Evolutionary conservation across 1,140 invertebrate species (phyloP).

Genomic region (Drosophila ercepeae): DNA sequence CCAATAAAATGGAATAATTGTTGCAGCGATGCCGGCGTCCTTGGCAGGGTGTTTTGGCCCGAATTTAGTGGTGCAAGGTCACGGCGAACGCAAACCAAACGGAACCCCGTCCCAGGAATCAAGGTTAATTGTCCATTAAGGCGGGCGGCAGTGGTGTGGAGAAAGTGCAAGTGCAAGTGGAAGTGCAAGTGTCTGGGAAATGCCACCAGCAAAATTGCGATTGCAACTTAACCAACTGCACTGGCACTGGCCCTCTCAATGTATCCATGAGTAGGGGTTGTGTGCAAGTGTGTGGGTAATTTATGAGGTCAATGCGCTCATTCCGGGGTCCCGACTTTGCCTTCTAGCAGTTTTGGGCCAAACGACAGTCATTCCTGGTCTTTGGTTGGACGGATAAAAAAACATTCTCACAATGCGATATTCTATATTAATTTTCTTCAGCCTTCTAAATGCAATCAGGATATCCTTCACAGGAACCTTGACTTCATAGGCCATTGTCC

Average conservation of each 20-base stretch:
- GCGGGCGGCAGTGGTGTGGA: constrained; percentile 32
- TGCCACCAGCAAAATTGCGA: constrained; percentile 45
- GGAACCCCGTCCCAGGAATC: constrained; percentile 54
- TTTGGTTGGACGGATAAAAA: constrained; percentile 5
- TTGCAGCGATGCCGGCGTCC: constrained; percentile 38
- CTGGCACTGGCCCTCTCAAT: constrained; percentile 16
- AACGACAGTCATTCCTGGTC: not conserved
- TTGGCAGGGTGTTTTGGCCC: constrained; percentile 33
- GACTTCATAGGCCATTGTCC: not conserved
- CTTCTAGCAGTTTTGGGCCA: constrained; percentile 1
- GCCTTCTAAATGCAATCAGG: not conserved
- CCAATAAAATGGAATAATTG: constrained; percentile 74
- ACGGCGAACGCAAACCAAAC: constrained; percentile 38
- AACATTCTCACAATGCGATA: not conserved
- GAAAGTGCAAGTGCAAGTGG: constrained; percentile 71
- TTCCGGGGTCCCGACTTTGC: constrained; percentile 27
- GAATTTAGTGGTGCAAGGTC: constrained; percentile 66
- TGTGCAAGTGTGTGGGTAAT: constrained; percentile 44
- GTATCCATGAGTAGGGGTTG: constrained; percentile 11
- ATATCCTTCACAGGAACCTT: not conserved
- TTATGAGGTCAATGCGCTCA: constrained; percentile 74
- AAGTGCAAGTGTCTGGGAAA: constrained; percentile 77
- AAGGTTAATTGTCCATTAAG: constrained; percentile 82
- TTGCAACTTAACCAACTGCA: constrained; percentile 64
- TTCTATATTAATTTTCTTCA: not conserved